Base-by-base conservation (phyloP, 1,140 invertebrate genomes). In the Archivesica marissinica region DNA sequence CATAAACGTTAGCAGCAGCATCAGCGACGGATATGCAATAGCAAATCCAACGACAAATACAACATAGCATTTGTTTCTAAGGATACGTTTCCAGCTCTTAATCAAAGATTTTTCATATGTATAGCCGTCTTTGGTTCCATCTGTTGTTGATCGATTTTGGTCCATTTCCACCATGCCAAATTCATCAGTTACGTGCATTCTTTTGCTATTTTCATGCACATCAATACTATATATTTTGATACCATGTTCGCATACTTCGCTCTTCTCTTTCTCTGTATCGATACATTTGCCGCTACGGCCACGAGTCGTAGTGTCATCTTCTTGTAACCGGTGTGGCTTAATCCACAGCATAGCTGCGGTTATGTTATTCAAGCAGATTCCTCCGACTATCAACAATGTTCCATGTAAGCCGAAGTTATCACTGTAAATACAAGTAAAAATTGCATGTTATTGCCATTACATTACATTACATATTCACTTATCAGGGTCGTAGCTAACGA, bases 391-490 rank as follows among this genome's bases (percentile, higher is more conserved):
- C n/a, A 72, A 20, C 15, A 72, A 44, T 1, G 39, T 52, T 33
- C 68, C 68, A 50, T 72, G 50, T 3, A 72, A 23, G 9, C 68
- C 68, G 33, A 47, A 72, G 7, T 23, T 4, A 44, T 41, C 39
- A 30, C 68, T 72, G 59, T 17, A 33, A 64, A 64, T 33, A 35
- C n/a, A n/a, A n/a, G n/a, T n/a, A n/a, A n/a, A n/a, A n/a, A n/a
- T n/a, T n/a, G n/a, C n/a, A n/a, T n/a, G n/a, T n/a, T n/a, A n/a
- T n/a, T n/a, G n/a, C n/a, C n/a, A n/a, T n/a, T n/a, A n/a, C n/a
- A n/a, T n/a, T n/a, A n/a, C n/a, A n/a, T n/a, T n/a, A n/a, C n/a
- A n/a, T n/a, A n/a, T n/a, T n/a, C n/a, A n/a, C n/a, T n/a, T n/a
- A n/a, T n/a, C n/a, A n/a, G n/a, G n/a, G n/a, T n/a, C n/a, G n/a